Conservation (phyloP, 2,797 vertebrate species). For the Gambusia yucatana region DNA sequence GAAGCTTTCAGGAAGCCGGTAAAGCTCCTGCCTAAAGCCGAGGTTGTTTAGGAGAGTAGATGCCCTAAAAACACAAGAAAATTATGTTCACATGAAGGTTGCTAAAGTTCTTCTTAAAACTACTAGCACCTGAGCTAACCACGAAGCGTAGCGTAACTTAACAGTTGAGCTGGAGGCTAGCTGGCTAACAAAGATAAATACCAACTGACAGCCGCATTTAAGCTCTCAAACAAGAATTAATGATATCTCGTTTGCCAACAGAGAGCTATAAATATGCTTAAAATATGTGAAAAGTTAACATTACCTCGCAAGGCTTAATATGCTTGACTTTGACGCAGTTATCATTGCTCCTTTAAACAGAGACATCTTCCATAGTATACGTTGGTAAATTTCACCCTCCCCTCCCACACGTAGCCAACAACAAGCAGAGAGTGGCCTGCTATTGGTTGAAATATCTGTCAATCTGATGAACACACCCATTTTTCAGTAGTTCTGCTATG, state of each 20-base stretch:
- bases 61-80: conserved; percentile 54
- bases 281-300: neutral
- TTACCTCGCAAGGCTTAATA: conserved; percentile 73
- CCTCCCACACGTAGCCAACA: neutral
- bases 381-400: neutral
- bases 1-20: conserved; percentile 11
- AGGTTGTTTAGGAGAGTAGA: conserved; percentile 37
- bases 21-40: conserved; percentile 27
- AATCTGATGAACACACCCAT: neutral
- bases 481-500: accelerated
- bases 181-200: conserved; percentile 6
- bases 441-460: conserved; percentile 51
- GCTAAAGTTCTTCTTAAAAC: neutral
- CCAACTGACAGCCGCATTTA: neutral
- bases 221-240: neutral
- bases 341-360: conserved; percentile 56
- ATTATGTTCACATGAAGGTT: neutral
- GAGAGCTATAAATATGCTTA: neutral
- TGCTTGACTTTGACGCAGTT: conserved; percentile 63
- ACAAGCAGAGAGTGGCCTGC: neutral
- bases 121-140: neutral
- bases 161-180: neutral
- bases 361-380: conserved; percentile 77
- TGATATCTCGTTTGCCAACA: accelerated
- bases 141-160: conserved; percentile 18